Evolutionary conservation across 2,113 vertebrate species (phyloP), one percentile per base, ranked within the genome.

Genomic region (Hydropotes inermis): DNA sequence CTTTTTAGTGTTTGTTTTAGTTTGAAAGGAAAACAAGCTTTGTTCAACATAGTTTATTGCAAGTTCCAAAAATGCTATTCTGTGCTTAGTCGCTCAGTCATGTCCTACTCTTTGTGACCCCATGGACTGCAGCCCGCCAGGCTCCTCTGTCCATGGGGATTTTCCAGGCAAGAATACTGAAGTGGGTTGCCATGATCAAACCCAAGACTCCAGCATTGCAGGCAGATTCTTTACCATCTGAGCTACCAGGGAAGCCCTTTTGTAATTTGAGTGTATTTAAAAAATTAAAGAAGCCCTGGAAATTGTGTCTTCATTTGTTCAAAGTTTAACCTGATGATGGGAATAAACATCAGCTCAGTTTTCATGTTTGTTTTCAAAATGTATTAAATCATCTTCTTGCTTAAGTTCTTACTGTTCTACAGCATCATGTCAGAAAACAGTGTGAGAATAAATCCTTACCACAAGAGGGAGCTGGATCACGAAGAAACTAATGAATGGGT

Each of bases 391-490:
- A 74, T 21, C 50, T 45, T 61, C 92, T 93, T n/a, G 25, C 13
- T n/a, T 3, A 25, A 30, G 67, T 54, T 78, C 30, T 25, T 47
- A 85, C 58, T 15, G 11, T n/a, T 57, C 55, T 10, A 4, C 16
- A 5, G 27, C 52, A 36, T 85, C 74, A 19, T 7, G 33, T 60
- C 57, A 79, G n/a, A 84, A 84, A 89, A 64, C 25, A 5, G 45
- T 6, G 36, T 17, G 79, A 84, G 47, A 54, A 57, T 30, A 64
- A 67, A 70, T 60, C 7, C 86, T 91, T 13, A 25, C 92, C 97
- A 93, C 95, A 50, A 97, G 97, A 88, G 95, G 98, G 96, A 52
- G 97, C 93, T 58, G 39, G 54, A 14, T 54, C 10, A 27, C 2
- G 50, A 52, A 76, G 52, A 58, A 87, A 85, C n/a, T 54, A 12